phyloP scores from a whole-genome alignment of 2,113 vertebrate species.

The Piaya cayana region DNA sequence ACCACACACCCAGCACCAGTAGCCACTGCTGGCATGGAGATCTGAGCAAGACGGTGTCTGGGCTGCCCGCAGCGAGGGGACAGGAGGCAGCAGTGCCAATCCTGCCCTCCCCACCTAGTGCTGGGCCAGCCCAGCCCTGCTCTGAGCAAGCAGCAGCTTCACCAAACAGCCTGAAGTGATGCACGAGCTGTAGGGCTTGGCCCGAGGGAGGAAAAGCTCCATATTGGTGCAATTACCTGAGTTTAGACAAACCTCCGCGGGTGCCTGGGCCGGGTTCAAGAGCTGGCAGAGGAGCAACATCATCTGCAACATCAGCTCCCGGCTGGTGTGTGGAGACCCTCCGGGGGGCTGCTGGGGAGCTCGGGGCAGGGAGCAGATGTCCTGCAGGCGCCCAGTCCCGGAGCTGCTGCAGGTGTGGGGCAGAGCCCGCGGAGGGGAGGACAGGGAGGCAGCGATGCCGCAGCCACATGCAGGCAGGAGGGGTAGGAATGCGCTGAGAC shows the following conservation, averaged over 20 bases:
- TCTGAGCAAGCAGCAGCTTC: not conserved
- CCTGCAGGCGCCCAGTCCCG: not conserved
- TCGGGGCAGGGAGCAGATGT: not conserved
- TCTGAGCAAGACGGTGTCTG: not conserved
- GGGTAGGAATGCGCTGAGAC: not conserved
- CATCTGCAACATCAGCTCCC: not conserved
- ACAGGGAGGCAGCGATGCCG: accelerated
- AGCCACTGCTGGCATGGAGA: accelerated
- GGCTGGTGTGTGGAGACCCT: not conserved
- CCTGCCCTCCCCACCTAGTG: accelerated
- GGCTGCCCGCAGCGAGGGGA: not conserved
- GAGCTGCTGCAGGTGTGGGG: not conserved
- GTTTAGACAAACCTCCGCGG: not conserved
- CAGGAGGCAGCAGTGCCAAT: not conserved
- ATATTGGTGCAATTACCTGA: not conserved
- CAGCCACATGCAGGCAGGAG: not conserved
- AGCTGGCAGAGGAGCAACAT: not conserved
- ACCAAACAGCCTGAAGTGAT: not conserved
- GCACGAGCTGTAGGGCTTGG: not conserved
- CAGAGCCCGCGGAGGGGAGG: not conserved
- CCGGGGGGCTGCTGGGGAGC: accelerated
- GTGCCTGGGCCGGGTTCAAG: not conserved
- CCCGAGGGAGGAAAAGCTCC: not conserved
- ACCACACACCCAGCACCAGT: accelerated
- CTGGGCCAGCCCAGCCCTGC: not conserved